Evolutionary conservation across 2,888 invertebrate genomes (phyloP).

Genomic region (Brassicogethes aeneus): DNA sequence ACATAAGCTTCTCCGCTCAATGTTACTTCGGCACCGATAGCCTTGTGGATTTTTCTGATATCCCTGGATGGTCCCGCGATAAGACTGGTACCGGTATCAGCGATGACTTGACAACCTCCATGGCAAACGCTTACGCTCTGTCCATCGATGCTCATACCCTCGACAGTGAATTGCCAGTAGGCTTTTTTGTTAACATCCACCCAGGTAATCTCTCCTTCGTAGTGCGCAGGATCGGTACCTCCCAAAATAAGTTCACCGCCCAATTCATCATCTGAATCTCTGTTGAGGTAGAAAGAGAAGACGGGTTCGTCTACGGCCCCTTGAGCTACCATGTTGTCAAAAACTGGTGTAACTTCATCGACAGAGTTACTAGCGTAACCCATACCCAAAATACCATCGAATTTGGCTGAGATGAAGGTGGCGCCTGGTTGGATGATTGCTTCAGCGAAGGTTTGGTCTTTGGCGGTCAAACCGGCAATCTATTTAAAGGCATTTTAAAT

Average conservation of each 20-base stretch:
- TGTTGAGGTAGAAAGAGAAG: conserved; percentile 86
- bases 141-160: conserved; percentile 79
- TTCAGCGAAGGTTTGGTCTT: conserved; percentile 81
- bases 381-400: conserved; percentile 48
- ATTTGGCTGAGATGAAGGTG: conserved; percentile 90
- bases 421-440: conserved; percentile 83
- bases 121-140: conserved; percentile 57
- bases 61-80: conserved; percentile 84
- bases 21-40: conserved; percentile 70
- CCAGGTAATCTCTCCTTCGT: conserved; percentile 81
- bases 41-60: conserved; percentile 65
- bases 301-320: conserved; percentile 55
- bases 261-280: conserved; percentile 59
- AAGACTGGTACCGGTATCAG: conserved; percentile 91
- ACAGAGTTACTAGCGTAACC: conserved; percentile 73
- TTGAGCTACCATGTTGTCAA: conserved; percentile 80
- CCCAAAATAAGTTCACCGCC: conserved; percentile 89
- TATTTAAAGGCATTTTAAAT: neutral
- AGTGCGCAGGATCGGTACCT: conserved; percentile 85
- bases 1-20: conserved; percentile 70
- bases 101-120: conserved; percentile 85
- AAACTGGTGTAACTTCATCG: conserved; percentile 76
- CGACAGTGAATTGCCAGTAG: conserved; percentile 90
- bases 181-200: conserved; percentile 72
- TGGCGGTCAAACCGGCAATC: neutral